Conservation (phyloP, 2,888 invertebrate species). For the Tachina lurida region DNA sequence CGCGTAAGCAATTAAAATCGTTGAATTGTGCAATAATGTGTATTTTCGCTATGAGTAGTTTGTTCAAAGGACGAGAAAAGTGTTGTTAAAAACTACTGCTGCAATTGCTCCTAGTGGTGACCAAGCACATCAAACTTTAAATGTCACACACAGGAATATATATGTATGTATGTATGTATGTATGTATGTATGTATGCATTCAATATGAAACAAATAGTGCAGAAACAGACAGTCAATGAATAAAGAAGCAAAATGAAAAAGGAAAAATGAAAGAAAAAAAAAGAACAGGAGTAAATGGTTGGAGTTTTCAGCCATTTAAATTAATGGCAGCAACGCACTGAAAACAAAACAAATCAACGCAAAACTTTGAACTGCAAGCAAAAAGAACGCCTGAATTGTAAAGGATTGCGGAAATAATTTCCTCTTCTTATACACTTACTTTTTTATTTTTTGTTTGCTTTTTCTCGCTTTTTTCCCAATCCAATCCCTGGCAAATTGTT, state of each 20-base stretch:
- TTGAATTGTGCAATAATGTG: constrained; percentile 73
- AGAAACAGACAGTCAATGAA: constrained; percentile 58
- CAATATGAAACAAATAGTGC: constrained; percentile 68
- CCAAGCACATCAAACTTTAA: constrained; percentile 65
- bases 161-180: no score
- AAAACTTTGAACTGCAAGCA: constrained; percentile 47
- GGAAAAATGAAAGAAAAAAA: constrained; percentile 5
- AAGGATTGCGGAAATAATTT: constrained; percentile 69
- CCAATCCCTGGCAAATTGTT: constrained; percentile 51
- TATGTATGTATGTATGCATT: constrained; percentile 5
- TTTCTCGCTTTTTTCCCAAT: background rate
- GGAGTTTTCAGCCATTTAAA: constrained; percentile 58
- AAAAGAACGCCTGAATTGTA: constrained; percentile 55
- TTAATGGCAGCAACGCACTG: constrained; percentile 67
- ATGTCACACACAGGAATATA: constrained; percentile 65
- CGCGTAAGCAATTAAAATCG: constrained; percentile 74
- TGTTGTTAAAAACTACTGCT: constrained; percentile 45
- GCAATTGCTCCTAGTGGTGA: constrained; percentile 45
- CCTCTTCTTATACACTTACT: constrained; percentile 54
- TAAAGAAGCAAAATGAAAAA: constrained; percentile 16
- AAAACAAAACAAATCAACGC: constrained; percentile 51
- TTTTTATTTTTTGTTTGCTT: background rate
- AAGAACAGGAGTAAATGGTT: constrained; percentile 48
- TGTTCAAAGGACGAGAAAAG: constrained; percentile 61
- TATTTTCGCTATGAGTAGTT: constrained; percentile 43